Conservation (phyloP, 2,113 vertebrate genomes). For the Stictonetta naevosa region DNA sequence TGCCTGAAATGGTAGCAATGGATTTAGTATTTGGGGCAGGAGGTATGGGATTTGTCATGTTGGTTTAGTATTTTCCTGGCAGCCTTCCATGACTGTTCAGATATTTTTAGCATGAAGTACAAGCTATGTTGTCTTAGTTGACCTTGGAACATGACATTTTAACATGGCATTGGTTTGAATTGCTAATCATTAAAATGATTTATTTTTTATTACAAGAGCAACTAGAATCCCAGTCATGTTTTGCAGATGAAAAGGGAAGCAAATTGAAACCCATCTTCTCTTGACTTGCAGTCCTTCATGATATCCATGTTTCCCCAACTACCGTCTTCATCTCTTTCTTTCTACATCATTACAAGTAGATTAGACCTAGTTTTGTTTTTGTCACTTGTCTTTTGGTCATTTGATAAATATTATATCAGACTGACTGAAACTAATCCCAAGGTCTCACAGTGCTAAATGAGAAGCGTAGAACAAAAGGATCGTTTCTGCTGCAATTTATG, state of each 20-base stretch:
- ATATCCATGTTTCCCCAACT: not conserved
- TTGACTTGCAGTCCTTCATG: not conserved
- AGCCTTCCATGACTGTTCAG: conserved; percentile 34
- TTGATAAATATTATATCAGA: conserved; percentile 12
- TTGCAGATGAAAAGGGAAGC: conserved; percentile 21
- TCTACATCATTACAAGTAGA: not conserved
- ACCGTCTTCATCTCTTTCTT: not conserved
- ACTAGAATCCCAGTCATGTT: conserved; percentile 5
- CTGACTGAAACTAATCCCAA: conserved; percentile 25
- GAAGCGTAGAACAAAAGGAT: conserved; percentile 30
- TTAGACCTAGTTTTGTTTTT: not conserved
- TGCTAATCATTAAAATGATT: conserved; percentile 59
- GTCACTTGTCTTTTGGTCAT: conserved; percentile 17
- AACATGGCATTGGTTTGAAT: conserved; percentile 62
- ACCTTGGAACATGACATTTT: conserved; percentile 66
- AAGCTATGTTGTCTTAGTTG: conserved; percentile 51
- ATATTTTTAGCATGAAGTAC: conserved; percentile 63
- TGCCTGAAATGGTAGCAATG: conserved; percentile 52
- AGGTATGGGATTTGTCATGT: conserved; percentile 66
- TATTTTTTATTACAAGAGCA: conserved; percentile 50
- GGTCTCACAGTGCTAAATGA: not conserved
- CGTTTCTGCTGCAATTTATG: conserved; percentile 25
- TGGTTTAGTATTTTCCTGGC: conserved; percentile 64
- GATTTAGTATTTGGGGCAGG: conserved; percentile 61
- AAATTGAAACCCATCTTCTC: conserved; percentile 15